These are phyloP conservation scores for Lineus longissimus DNA, from an alignment of 1,140 invertebrate species.

Conservation along the genomic window DNA sequence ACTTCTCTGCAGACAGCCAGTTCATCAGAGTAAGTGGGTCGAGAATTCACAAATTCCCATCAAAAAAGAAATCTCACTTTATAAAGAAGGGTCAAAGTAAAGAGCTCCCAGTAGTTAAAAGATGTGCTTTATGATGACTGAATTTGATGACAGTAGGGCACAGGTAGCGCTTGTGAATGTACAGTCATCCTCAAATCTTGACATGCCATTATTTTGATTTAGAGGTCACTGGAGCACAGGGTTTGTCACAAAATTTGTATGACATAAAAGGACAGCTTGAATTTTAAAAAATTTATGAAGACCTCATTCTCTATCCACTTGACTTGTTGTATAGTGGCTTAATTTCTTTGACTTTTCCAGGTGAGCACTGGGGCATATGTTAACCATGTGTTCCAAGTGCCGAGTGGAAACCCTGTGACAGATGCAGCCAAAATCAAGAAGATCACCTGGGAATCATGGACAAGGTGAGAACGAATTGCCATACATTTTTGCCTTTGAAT, in stretches of 20 bases:
- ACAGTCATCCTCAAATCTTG: too few relatives aligned
- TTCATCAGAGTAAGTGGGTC: slow-evolving; percentile 40
- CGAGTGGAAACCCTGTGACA: slow-evolving; percentile 38
- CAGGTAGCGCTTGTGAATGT: too few relatives aligned
- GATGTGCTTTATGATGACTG: background rate
- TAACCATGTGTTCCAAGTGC: slow-evolving; percentile 45
- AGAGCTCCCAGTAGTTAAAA: background rate
- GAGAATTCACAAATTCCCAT: too few relatives aligned
- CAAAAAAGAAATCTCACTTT: background rate
- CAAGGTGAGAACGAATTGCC: slow-evolving; percentile 37
- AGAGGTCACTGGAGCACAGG: too few relatives aligned
- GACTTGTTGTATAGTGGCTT: background rate
- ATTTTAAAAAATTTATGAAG: too few relatives aligned
- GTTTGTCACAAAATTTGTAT: too few relatives aligned
- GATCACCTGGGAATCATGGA: slow-evolving; percentile 52
- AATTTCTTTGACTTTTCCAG: slow-evolving; percentile 24
- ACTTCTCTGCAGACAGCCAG: slow-evolving; percentile 51
- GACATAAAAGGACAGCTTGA: too few relatives aligned
- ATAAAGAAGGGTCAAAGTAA: background rate
- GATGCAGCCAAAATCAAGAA: slow-evolving; percentile 35
- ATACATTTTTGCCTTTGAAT: too few relatives aligned
- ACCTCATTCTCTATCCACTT: background rate
- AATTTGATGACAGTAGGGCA: too few relatives aligned
- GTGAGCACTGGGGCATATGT: slow-evolving; percentile 49
- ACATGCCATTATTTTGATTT: too few relatives aligned